Percentiles rank a stretch among this genome's conserved stretches.
phyloP scores from a whole-genome alignment of 1,140 invertebrate species.

The Drosophila aff. region DNA sequence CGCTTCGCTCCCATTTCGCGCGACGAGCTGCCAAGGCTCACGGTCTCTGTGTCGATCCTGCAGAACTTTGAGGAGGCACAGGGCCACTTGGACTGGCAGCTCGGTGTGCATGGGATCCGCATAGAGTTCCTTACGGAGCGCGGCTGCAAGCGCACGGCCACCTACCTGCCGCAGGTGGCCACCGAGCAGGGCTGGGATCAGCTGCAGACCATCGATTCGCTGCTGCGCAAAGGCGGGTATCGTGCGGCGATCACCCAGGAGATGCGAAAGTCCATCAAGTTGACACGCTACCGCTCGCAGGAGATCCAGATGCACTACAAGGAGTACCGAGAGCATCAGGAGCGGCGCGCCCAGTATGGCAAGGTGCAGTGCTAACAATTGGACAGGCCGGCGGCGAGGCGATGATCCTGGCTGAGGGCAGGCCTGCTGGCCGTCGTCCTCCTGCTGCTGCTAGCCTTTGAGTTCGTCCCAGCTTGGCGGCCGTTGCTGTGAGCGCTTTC shows the following conservation, averaged over 20 bases:
- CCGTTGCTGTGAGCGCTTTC: constrained; percentile 29
- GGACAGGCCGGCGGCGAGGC: constrained; percentile 51
- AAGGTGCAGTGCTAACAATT: constrained; percentile 85
- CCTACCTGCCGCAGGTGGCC: constrained; percentile 98
- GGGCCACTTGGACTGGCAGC: constrained; percentile 98
- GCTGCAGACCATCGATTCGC: constrained; percentile 98
- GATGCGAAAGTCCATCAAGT: constrained; percentile 93
- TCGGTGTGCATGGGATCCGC: constrained; percentile 98
- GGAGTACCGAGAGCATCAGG: constrained; percentile 81
- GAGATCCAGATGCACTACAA: constrained; percentile 86
- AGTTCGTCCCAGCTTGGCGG: constrained; percentile 46
- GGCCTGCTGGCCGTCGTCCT: constrained; percentile 64
- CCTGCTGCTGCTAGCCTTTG: constrained; percentile 64
- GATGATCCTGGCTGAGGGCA: constrained; percentile 76
- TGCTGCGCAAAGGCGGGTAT: constrained; percentile 98
- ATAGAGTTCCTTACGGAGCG: constrained; percentile 99
- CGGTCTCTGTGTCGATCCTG: constrained; percentile 98
- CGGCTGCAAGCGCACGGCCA: constrained; percentile 97
- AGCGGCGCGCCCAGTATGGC: constrained; percentile 76
- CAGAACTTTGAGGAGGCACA: constrained; percentile 96
- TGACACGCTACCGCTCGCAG: constrained; percentile 95
- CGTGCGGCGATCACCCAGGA: constrained; percentile 96
- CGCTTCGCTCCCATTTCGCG: constrained; percentile 97
- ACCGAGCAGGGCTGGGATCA: constrained; percentile 99
- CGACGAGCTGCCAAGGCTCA: constrained; percentile 96